Evolutionary conservation across 2,888 invertebrate species (phyloP).

Genomic region (Mechanitis mazaeus): DNA sequence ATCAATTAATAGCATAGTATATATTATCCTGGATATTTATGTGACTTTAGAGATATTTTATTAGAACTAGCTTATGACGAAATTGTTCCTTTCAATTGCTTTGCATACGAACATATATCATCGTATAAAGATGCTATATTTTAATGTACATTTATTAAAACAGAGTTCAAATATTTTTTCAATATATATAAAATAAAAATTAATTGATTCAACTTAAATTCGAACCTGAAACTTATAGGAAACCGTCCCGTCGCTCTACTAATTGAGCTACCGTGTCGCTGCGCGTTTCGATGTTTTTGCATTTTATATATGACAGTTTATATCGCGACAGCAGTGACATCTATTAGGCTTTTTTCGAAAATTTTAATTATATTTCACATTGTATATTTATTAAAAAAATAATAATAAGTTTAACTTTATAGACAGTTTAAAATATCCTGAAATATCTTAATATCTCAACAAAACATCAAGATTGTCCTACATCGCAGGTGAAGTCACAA

Average conservation of each 20-base stretch:
- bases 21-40: slow-evolving; percentile 17
- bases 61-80: neutral
- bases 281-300: no score
- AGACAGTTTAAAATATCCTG: no score
- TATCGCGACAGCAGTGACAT: no score
- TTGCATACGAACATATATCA: neutral
- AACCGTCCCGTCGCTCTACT: no score
- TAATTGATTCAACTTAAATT: slow-evolving; percentile 38
- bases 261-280: no score
- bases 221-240: no score
- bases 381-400: no score
- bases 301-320: no score
- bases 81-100: neutral
- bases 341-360: no score
- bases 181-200: slow-evolving; percentile 32
- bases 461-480: slow-evolving; percentile 64
- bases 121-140: no score
- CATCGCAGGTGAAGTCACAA: slow-evolving; percentile 68
- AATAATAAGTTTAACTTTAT: no score
- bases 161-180: neutral
- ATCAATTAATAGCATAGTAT: slow-evolving; percentile 26
- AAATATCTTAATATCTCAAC: slow-evolving; percentile 37
- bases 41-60: slow-evolving; percentile 6
- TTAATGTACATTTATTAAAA: neutral
- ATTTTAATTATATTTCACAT: no score